Evolutionary conservation across 2,113 vertebrate species (phyloP), one percentile per base, ranked within the genome.

Genomic region (Phyllostomus discolor): DNA sequence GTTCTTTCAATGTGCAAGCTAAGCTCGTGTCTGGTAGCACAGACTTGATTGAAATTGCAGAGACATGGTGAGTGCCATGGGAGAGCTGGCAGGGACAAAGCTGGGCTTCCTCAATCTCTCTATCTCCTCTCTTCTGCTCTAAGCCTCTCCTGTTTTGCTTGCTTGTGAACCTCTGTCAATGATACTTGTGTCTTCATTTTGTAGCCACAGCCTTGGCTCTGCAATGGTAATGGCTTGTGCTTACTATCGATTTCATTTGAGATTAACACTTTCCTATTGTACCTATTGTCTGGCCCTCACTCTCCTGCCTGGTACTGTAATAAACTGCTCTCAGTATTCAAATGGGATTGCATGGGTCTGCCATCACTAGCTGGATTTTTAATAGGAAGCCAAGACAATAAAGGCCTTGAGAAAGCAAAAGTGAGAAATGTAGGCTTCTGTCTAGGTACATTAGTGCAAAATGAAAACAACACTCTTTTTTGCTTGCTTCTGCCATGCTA

Each of bases 261-360:
- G 96, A 89, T 95, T 95, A 98, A 98, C 97, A 95, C 84, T 92
- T 98, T 98, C 96, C 97, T 98, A 97, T 98, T 98, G 96, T 98
- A 95, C 97, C 97, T 96, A 98, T 97, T 98, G 98, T 98, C 98
- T 90, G 95, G 73, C 72, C 38, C 98, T 98, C 97, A 94, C 96
- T 98, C 98, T 97, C 96, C 98, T 98, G 98, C 98, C 98, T 98
- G 98, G 98, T 98, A 98, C 98, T 96, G 98, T 98, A 97, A 98
- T 96, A 98, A 96, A 98, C 98, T 96, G 98, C 97, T 97, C 89
- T 98, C 97, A 97, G 98, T 98, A 98, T 98, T 98, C 98, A 98
- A 97, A 97, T 97, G 96, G 91, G 92, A 97, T 98, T 90, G 97
- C 95, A 90, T 94, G 97, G 91, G 96, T 72, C 97, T 98, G 97